These are phyloP conservation scores for Platycheirus albimanus DNA, from an alignment of 2,888 invertebrate genomes.

Conservation along the genomic window DNA sequence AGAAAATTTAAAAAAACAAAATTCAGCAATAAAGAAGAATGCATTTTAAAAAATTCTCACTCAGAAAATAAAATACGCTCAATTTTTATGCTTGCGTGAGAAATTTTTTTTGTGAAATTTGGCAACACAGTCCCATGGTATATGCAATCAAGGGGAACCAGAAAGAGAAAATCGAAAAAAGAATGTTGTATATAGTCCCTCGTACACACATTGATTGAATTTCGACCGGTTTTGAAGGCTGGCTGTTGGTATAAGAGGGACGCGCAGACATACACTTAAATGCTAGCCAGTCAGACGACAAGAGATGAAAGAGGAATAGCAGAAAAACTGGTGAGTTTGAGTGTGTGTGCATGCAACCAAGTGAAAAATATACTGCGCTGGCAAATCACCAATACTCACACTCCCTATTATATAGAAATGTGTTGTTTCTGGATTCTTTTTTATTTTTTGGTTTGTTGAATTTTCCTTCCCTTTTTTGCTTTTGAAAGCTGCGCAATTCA, in stretches of 20 bases:
- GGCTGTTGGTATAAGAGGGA: constrained; percentile 70
- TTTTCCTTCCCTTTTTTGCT: constrained; percentile 64
- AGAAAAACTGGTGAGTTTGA: constrained; percentile 53
- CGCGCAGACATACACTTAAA: constrained; percentile 63
- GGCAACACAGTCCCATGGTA: constrained; percentile 41
- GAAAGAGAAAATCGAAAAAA: constrained; percentile 38
- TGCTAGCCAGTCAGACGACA: constrained; percentile 34
- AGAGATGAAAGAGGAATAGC: constrained; percentile 55
- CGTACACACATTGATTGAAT: constrained; percentile 48
- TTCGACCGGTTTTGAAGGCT: constrained; percentile 67
- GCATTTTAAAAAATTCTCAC: constrained; percentile 1
- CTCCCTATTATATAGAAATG: constrained; percentile 36
- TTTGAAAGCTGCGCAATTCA: constrained; percentile 65
- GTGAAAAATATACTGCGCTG: constrained; percentile 70
- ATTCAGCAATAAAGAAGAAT: constrained; percentile 61
- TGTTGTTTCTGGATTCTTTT: constrained; percentile 8
- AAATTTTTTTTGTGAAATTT: constrained; percentile 45
- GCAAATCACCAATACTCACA: constrained; percentile 49
- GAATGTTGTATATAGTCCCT: constrained; percentile 48
- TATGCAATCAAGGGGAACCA: constrained; percentile 42
- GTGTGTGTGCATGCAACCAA: constrained; percentile 45
- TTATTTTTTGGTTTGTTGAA: constrained; percentile 35
- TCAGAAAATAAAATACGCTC: constrained; percentile 24
- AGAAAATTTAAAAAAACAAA: constrained; percentile 29
- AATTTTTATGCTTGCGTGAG: constrained; percentile 46